phyloP scores from a whole-genome alignment of 1,140 invertebrate species.

The Maconellicoccus hirsutus region DNA sequence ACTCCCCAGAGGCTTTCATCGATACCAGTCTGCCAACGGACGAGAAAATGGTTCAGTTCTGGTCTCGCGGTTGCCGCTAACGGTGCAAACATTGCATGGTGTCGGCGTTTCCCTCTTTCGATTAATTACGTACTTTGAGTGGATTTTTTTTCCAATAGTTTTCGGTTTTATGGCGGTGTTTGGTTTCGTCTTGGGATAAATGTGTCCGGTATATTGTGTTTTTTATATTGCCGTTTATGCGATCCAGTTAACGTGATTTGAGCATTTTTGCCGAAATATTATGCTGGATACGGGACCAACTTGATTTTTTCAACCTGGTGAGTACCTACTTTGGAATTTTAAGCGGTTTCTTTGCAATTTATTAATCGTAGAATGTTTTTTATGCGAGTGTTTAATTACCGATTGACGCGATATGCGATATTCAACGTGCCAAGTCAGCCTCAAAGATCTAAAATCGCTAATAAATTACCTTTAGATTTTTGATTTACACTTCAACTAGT shows the following conservation, averaged over 20 bases:
- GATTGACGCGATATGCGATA: too few relatives aligned
- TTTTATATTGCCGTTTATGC: background rate
- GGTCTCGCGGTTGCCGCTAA: slow-evolving; percentile 1
- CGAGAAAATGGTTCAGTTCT: slow-evolving; percentile 8
- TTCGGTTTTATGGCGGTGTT: background rate
- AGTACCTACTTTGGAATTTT: too few relatives aligned
- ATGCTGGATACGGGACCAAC: background rate
- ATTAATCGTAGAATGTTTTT: too few relatives aligned
- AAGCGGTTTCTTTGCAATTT: too few relatives aligned
- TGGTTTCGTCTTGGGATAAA: background rate
- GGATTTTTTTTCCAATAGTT: background rate
- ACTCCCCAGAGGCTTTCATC: background rate
- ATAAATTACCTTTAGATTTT: too few relatives aligned
- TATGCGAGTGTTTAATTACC: too few relatives aligned
- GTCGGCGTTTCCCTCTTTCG: background rate
- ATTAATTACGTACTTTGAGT: slow-evolving; percentile 5
- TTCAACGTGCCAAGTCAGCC: too few relatives aligned
- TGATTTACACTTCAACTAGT: too few relatives aligned
- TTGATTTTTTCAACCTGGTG: background rate
- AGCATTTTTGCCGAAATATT: background rate
- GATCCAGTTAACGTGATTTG: background rate
- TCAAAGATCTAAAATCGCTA: too few relatives aligned
- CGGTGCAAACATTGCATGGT: background rate
- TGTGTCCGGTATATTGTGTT: background rate
- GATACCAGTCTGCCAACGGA: background rate